phyloP scores from a whole-genome alignment of 2,113 vertebrate species.

The Lophotis ruficrista region DNA sequence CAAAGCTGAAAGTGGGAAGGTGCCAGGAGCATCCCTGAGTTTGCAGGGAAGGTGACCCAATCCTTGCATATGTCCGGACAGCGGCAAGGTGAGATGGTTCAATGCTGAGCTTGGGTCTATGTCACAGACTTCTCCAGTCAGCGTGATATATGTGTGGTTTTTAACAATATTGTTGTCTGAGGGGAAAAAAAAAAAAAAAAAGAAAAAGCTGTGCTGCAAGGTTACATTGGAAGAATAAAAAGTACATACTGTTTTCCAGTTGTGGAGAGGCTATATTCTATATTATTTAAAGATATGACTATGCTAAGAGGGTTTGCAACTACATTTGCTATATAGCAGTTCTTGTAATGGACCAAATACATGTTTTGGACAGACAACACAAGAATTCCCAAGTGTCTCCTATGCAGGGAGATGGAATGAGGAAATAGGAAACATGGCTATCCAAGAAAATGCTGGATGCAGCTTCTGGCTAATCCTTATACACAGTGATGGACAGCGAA shows the following conservation, averaged over 20 bases:
- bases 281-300: neutral
- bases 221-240: neutral
- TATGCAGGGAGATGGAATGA: neutral
- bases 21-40: neutral
- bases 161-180: neutral
- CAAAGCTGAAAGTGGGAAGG: neutral
- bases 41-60: neutral
- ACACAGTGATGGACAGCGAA: accelerated
- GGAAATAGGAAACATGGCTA: neutral
- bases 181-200: accelerated
- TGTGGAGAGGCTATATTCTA: neutral
- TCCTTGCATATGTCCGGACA: neutral
- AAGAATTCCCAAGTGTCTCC: neutral
- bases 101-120: neutral
- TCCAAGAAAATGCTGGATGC: neutral
- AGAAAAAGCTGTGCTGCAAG: neutral
- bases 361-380: neutral
- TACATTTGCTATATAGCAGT: neutral
- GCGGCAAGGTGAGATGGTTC: neutral
- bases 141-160: neutral
- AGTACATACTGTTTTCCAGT: neutral
- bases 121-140: neutral
- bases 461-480: neutral
- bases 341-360: neutral
- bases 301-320: neutral